phyloP scores from a whole-genome alignment of 2,113 vertebrate genomes.

The Panthera tigris region DNA sequence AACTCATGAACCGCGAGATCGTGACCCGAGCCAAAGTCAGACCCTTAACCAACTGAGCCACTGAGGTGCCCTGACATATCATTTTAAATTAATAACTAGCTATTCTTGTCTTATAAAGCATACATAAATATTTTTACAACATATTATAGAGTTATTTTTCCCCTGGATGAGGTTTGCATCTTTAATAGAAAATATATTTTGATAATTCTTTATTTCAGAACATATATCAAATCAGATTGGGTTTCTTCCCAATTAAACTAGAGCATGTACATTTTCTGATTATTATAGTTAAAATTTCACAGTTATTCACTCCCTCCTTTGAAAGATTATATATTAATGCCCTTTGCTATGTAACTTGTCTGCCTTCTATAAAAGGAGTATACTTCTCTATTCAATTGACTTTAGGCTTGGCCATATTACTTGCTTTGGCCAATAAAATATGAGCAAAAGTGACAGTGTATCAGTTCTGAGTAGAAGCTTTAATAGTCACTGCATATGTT shows the following conservation, averaged over 20 bases:
- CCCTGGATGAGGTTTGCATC: neutral
- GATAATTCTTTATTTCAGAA: neutral
- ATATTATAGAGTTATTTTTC: neutral
- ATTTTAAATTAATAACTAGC: slow-evolving; percentile 20
- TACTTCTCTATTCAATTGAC: neutral
- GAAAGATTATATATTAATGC: neutral
- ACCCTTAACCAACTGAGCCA: too few relatives aligned
- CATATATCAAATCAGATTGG: neutral
- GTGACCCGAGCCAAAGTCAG: too few relatives aligned
- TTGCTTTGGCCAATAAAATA: neutral
- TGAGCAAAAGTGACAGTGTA: neutral
- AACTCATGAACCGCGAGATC: too few relatives aligned
- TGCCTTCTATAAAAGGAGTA: neutral
- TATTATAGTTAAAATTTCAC: neutral
- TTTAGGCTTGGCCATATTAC: neutral
- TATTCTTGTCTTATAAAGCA: slow-evolving; percentile 42
- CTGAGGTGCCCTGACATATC: neutral
- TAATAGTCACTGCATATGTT: neutral
- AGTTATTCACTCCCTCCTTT: neutral
- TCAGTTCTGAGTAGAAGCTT: neutral
- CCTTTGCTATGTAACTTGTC: neutral
- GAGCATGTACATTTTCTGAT: neutral
- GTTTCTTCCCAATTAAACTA: neutral
- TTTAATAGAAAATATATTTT: neutral
- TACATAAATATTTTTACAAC: neutral